These are phyloP conservation scores for Drosophila eugracilis DNA, from an alignment of 1,140 invertebrate genomes.

Conservation along the genomic window DNA sequence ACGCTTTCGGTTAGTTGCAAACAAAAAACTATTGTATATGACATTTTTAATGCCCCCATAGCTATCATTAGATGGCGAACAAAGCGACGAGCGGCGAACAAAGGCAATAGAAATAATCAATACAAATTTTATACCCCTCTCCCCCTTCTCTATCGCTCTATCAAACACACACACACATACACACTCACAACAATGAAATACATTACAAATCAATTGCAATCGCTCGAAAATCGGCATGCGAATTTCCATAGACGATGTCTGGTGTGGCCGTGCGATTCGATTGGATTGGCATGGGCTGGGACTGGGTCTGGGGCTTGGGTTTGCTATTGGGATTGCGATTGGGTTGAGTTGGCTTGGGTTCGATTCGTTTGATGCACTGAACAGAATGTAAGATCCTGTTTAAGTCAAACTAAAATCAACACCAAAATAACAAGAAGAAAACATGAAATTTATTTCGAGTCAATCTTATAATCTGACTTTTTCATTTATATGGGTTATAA, in stretches of 20 bases:
- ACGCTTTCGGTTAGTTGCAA: conserved; percentile 10
- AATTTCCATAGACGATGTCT: conserved; percentile 81
- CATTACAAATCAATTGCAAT: conserved; percentile 83
- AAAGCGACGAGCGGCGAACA: conserved; percentile 72
- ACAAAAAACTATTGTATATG: conserved; percentile 49
- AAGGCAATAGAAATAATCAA: conserved; percentile 83
- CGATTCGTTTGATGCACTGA: conserved; percentile 25
- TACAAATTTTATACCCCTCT: conserved; percentile 71
- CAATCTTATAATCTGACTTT: too few relatives aligned
- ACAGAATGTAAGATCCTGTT: too few relatives aligned
- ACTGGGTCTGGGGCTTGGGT: background rate
- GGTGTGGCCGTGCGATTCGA: conserved; percentile 50
- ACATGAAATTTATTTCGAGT: too few relatives aligned
- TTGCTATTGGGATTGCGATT: conserved; percentile 10
- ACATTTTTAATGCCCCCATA: conserved; percentile 81
- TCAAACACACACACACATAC: conserved; percentile 36
- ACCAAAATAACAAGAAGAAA: too few relatives aligned
- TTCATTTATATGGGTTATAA: too few relatives aligned
- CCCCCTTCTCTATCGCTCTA: background rate
- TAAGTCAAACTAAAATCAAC: too few relatives aligned
- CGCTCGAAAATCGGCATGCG: conserved; percentile 81
- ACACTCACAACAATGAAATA: conserved; percentile 74
- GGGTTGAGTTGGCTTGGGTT: conserved; percentile 26
- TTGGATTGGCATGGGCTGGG: conserved; percentile 45
- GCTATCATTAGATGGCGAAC: conserved; percentile 79